These are phyloP conservation scores for Mylabris sibirica DNA, from an alignment of 2,888 invertebrate genomes.

Conservation along the genomic window DNA sequence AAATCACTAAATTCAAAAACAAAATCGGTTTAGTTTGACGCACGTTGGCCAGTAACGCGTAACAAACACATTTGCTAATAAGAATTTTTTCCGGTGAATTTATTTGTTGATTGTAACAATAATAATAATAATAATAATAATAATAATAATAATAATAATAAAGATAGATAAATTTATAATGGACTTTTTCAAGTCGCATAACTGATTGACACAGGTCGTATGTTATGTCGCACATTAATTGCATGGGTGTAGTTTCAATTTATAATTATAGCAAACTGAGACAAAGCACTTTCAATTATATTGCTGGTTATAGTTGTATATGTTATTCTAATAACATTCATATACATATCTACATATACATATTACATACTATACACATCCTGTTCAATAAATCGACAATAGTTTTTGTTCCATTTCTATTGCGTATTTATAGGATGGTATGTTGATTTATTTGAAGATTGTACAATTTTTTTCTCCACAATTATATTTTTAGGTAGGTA, in stretches of 20 bases:
- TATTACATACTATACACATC: too few species aligned
- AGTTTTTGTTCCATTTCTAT: slow-evolving; percentile 21
- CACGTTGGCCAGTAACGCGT: too few species aligned
- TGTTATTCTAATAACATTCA: slow-evolving; percentile 20
- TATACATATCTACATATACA: too few species aligned
- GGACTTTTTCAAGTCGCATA: slow-evolving; percentile 29
- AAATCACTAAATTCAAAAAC: neutral
- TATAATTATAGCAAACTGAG: slow-evolving; percentile 42
- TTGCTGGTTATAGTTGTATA: slow-evolving; percentile 27
- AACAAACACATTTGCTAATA: too few species aligned
- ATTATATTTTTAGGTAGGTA: neutral
- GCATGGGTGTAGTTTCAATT: slow-evolving; percentile 43
- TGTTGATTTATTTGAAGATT: neutral
- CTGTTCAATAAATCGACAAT: slow-evolving; percentile 28
- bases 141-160: neutral
- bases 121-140: neutral
- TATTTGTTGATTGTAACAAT: too few species aligned
- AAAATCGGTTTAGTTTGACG: too few species aligned
- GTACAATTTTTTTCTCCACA: neutral
- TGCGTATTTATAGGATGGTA: neutral
- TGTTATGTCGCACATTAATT: slow-evolving; percentile 40
- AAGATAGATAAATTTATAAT: slow-evolving; percentile 11
- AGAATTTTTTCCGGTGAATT: too few species aligned
- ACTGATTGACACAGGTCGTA: slow-evolving; percentile 37
- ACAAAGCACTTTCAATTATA: slow-evolving; percentile 42